Evolutionary conservation across 2,113 vertebrate species (phyloP), one percentile per base, ranked within the genome.

Genomic region (Ammodytes marinus): DNA sequence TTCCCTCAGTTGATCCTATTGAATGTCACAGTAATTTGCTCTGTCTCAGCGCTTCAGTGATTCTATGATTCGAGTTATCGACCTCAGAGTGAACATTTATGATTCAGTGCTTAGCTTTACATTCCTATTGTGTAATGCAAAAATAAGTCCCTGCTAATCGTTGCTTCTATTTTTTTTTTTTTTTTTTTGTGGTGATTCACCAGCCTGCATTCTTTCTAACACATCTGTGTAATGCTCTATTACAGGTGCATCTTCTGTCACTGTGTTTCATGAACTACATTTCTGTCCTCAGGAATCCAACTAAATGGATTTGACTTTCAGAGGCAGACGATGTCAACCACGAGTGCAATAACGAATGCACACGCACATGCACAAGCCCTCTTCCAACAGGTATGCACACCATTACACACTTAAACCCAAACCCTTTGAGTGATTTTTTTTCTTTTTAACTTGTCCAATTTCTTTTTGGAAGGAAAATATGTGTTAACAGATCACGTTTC

Each of bases 231-330:
- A 8, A 60, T 37, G 39, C 39, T 4, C 13, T 3, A 46, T 50
- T 53, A 10, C 50, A 39, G 14, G 37, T 76, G 8, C 46, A 17
- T 39, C 47, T 40, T 40, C 55, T 75, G 39, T 79, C 27, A 42
- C n/a, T 69, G 68, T 27, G 1, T 72, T 69, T 64, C 40, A 88
- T 76, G 42, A 74, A 54, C 35, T 79, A 15, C 42, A 6, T 80
- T 86, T 92, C n/a, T 87, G 10, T 89, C 87, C 57, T 69, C 72
- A 99, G 98, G 97, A 95, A 96, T 97, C 67, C 98, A 99, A 93
- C 97, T 94, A 84, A 99, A 99, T 85, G 98, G 98, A 92, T 96
- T 99, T 96, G 98, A 99, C 96, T 99, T 99, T 95, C 96, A 98
- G 85, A 98, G 99, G 95, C 98, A 97, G 94, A 94, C 95, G 73